Evolutionary conservation across 2,113 vertebrate species (phyloP).

Genomic region (Prietella phreatophila): DNA sequence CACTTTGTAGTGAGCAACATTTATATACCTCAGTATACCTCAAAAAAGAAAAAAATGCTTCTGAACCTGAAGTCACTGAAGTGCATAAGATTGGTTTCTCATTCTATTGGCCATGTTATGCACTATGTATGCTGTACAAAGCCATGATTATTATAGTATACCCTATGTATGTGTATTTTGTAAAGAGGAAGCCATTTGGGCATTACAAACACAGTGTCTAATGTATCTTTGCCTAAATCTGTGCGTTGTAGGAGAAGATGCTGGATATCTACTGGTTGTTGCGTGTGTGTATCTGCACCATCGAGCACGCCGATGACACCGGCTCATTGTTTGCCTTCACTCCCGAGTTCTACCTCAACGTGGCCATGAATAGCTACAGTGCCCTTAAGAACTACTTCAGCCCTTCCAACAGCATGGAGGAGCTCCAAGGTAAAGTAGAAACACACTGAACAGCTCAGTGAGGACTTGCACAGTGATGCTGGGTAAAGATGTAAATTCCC

Average conservation of each 20-base stretch:
- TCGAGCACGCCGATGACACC: conserved; percentile 85
- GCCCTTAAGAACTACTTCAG: conserved; percentile 98
- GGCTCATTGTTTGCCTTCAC: conserved; percentile 88
- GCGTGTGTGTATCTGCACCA: conserved; percentile 85
- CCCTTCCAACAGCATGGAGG: conserved; percentile 91
- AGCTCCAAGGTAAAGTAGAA: conserved; percentile 80
- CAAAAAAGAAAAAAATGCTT: background rate
- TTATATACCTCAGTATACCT: too few species aligned
- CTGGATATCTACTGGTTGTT: conserved; percentile 94
- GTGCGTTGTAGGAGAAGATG: conserved; percentile 89
- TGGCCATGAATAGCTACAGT: conserved; percentile 97
- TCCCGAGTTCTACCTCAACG: conserved; percentile 96
- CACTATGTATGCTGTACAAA: background rate
- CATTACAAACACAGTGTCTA: background rate
- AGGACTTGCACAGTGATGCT: background rate
- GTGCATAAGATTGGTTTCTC: too few species aligned
- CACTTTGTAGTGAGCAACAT: background rate
- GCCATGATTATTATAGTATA: background rate
- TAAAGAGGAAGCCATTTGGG: background rate
- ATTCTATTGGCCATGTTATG: background rate
- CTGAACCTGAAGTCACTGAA: background rate
- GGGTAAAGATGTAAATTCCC: background rate
- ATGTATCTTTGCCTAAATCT: background rate
- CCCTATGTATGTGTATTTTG: background rate
- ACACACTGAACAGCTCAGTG: background rate